These are phyloP conservation scores for Darwinula stevensoni DNA, from an alignment of 2,888 invertebrate genomes.

Conservation along the genomic window DNA sequence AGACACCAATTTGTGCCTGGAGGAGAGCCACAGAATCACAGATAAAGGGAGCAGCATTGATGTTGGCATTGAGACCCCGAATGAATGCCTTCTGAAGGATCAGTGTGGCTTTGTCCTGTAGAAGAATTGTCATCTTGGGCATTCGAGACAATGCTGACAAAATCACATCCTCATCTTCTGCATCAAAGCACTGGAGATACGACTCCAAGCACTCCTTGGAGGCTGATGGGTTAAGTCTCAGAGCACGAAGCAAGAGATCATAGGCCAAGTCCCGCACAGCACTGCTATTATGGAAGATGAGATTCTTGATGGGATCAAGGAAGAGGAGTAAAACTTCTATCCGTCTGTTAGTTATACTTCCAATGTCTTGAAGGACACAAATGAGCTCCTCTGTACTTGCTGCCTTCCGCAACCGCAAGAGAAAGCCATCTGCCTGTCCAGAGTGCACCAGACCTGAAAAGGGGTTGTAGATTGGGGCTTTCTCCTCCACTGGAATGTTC, in stretches of 20 bases:
- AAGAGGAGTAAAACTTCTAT: constrained; percentile 33
- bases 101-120: constrained; percentile 35
- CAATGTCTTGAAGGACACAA: constrained; percentile 36
- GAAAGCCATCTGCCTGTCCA: too few relatives aligned
- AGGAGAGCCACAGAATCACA: constrained; percentile 47
- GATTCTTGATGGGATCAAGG: constrained; percentile 24
- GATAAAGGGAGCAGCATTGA: constrained; percentile 42
- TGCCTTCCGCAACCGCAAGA: too few relatives aligned
- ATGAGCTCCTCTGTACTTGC: constrained; percentile 31
- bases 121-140: constrained; percentile 46
- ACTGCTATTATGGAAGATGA: constrained; percentile 29
- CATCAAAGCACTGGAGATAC: constrained; percentile 49
- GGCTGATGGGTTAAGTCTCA: constrained; percentile 31
- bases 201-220: constrained; percentile 35
- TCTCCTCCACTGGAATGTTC: too few relatives aligned
- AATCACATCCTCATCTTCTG: constrained; percentile 43
- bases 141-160: constrained; percentile 46
- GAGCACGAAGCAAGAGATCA: constrained; percentile 32
- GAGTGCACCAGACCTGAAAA: too few relatives aligned
- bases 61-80: constrained; percentile 42
- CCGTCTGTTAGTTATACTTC: constrained; percentile 34
- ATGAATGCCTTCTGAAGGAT: constrained; percentile 51
- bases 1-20: constrained; percentile 53
- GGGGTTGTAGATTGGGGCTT: too few relatives aligned
- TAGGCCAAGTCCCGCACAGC: constrained; percentile 37